Base-by-base conservation (phyloP, 2,888 invertebrate genomes). In the Scaptomyza parva region DNA sequence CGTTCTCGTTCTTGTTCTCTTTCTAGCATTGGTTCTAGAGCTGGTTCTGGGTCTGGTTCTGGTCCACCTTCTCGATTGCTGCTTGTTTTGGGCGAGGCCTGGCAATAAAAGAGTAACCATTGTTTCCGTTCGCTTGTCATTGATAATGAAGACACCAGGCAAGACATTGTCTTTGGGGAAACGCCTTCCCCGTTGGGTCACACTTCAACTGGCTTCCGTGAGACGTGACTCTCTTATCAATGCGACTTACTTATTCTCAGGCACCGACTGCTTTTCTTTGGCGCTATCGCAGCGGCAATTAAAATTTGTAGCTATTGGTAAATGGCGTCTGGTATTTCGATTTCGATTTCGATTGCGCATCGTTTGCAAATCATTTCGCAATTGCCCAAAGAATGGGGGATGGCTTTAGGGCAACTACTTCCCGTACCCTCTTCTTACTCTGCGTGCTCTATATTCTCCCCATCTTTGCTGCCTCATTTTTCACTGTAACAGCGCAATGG, bases 151-250 rank as follows among this genome's bases (percentile, higher is more conserved):
- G 88, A 89, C 89, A 79, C 79, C 70, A 78, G 78, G 75, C 79
- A 77, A 80, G 37, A 37, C 84, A 88, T 86, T 88, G 79, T 85
- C 77, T 72, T 70, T 69, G 60, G 69, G 55, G 50, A 57, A 59
- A 67, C 60, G 69, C 52, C 47, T 37, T 43, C 39, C 48, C 54
- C 26, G 26, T 48, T 47, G 47, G 30, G 40, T 14, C 50, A n/a
- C 55, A 76, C 64, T 79, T 65, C 55, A 67, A 57, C 59, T 54
- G 20, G 73, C 72, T 74, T 69, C 68, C 77, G 68, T 70, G 76
- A 77, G 84, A 88, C 88, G 88, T 88, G 88, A 88, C 88, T 88
- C 84, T 78, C 89, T 88, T 88, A 88, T 88, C 88, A 89, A 89
- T 88, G 88, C 74, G 85, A 81, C 84, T 76, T 78, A 45, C 67